Percentiles rank a stretch among this genome's conserved stretches.
phyloP scores from a whole-genome alignment of 2,888 invertebrate genomes.

The Junonia oenone region DNA sequence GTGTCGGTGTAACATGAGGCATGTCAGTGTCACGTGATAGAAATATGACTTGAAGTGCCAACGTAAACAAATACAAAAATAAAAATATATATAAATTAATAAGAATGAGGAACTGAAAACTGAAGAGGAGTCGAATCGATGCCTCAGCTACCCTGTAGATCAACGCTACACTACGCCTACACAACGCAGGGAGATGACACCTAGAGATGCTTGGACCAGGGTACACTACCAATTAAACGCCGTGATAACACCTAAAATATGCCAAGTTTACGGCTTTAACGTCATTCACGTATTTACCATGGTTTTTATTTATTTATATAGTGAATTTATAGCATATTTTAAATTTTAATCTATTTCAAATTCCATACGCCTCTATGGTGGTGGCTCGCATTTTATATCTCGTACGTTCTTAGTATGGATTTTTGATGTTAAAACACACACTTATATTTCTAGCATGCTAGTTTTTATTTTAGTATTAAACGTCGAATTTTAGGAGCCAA shows the following conservation, averaged over 20 bases:
- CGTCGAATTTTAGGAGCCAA: conserved; percentile 61
- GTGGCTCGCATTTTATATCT: conserved; percentile 51
- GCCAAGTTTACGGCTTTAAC: conserved; percentile 34
- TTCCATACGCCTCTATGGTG: conserved; percentile 59
- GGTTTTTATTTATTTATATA: conserved; percentile 35
- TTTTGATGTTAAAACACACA: conserved; percentile 19
- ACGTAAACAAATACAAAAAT: conserved; percentile 44
- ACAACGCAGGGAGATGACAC: conserved; percentile 56
- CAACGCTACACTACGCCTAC: conserved; percentile 54
- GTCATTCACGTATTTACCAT: conserved; percentile 32
- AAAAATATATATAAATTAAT: conserved; percentile 38
- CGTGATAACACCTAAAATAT: conserved; percentile 39
- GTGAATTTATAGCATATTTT: conserved; percentile 36
- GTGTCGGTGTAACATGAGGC: conserved; percentile 63
- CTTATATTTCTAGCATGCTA: conserved; percentile 57
- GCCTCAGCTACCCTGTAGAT: conserved; percentile 59
- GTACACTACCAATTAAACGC: conserved; percentile 33
- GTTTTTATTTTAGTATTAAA: conserved; percentile 43
- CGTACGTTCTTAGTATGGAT: conserved; percentile 36
- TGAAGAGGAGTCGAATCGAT: conserved; percentile 47
- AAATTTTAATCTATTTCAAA: conserved; percentile 42
- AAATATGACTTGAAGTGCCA: conserved; percentile 70
- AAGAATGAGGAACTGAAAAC: conserved; percentile 43
- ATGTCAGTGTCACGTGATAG: conserved; percentile 71
- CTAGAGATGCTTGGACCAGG: conserved; percentile 47